These are phyloP conservation scores for Drosophila kokeensis DNA, from an alignment of 2,888 invertebrate species.

Conservation along the genomic window DNA sequence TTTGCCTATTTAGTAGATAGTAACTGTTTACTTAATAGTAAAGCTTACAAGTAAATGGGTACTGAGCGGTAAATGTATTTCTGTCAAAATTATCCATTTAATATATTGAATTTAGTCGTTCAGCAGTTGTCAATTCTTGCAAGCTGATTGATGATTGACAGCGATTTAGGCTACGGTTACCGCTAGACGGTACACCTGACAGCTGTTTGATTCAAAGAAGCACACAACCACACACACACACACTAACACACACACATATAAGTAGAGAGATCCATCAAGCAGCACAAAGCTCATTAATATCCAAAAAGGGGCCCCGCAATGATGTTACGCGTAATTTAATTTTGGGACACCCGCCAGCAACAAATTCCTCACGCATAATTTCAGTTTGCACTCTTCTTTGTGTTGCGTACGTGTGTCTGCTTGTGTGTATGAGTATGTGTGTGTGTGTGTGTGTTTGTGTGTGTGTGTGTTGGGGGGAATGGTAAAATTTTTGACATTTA, in stretches of 20 bases:
- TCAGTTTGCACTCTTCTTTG: slow-evolving; percentile 48
- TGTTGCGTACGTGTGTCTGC: slow-evolving; percentile 23
- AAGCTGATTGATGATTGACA: slow-evolving; percentile 47
- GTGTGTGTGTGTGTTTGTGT: slow-evolving; percentile 4
- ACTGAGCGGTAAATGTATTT: neutral
- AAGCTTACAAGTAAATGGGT: neutral
- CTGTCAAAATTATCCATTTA: slow-evolving; percentile 19
- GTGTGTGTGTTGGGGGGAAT: slow-evolving; percentile 27
- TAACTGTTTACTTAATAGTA: neutral
- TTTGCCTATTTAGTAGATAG: neutral
- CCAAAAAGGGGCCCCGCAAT: slow-evolving; percentile 68
- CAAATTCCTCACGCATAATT: slow-evolving; percentile 70
- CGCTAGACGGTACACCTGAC: slow-evolving; percentile 45
- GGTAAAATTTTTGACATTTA: slow-evolving; percentile 78
- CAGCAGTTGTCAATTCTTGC: slow-evolving; percentile 28
- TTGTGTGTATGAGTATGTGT: slow-evolving; percentile 19
- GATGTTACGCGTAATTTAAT: slow-evolving; percentile 80
- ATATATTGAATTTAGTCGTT: slow-evolving; percentile 23
- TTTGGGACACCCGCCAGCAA: slow-evolving; percentile 62
- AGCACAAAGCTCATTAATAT: slow-evolving; percentile 76
- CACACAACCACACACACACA: neutral
- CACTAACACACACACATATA: neutral
- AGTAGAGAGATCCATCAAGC: slow-evolving; percentile 59
- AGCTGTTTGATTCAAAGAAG: slow-evolving; percentile 18
- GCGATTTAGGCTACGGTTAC: slow-evolving; percentile 35